Percentiles rank a stretch among this genome's conserved stretches.
phyloP scores from a whole-genome alignment of 2,797 vertebrate genomes.

The Natrix natrix region DNA sequence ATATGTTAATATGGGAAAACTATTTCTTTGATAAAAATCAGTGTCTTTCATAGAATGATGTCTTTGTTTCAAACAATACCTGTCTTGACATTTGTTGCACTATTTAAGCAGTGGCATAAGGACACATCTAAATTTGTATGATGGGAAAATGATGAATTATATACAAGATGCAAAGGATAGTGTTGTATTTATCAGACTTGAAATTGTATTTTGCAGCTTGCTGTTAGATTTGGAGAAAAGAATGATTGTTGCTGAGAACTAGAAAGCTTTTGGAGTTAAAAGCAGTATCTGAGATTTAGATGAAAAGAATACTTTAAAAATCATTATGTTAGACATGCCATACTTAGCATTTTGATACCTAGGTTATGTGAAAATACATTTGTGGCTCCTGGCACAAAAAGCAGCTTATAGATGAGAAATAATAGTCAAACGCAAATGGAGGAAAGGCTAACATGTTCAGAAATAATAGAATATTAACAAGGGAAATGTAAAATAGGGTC shows the following conservation, averaged over 20 bases:
- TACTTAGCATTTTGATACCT: neutral
- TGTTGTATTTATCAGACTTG: neutral
- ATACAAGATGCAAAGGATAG: neutral
- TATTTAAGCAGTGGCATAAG: neutral
- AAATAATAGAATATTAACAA: no score
- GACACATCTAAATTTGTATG: neutral
- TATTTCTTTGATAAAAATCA: neutral
- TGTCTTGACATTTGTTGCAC: neutral
- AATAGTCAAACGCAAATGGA: neutral
- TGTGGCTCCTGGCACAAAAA: neutral
- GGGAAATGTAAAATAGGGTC: no score
- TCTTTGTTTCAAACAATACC: neutral
- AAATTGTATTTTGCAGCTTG: neutral
- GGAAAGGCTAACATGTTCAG: neutral
- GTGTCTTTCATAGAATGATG: neutral
- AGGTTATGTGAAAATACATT: neutral
- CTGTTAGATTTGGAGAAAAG: neutral
- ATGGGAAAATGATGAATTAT: neutral
- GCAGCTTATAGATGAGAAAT: neutral
- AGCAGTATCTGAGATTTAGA: neutral
- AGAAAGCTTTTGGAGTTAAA: neutral
- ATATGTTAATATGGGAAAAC: neutral
- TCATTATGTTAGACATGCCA: neutral
- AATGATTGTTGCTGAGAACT: neutral
- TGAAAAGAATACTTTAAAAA: neutral